A percentile compares a stretch with the other conserved stretches of the same genome.
phyloP scores from a whole-genome alignment of 2,888 invertebrate genomes.

The Philereme vetulata region DNA sequence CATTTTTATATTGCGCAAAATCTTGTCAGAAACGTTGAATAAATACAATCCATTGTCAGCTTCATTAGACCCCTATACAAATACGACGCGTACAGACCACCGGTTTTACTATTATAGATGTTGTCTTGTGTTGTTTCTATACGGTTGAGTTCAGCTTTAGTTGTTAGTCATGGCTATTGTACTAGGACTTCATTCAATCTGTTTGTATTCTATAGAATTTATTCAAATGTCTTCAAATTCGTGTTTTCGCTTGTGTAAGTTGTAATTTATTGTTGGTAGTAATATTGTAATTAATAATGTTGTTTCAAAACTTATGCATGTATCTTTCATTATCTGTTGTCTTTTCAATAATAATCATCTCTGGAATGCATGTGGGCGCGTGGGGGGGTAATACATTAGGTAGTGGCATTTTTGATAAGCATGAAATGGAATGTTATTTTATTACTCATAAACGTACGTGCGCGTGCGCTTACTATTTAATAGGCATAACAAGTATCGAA shows the following conservation, averaged over 20 bases:
- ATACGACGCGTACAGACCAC: constrained; percentile 21
- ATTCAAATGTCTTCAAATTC: constrained; percentile 5
- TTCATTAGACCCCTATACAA: neutral
- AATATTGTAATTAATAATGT: neutral
- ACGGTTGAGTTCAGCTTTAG: constrained; percentile 27
- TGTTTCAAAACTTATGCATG: constrained; percentile 16
- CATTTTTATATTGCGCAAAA: too few relatives aligned
- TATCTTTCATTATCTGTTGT: constrained; percentile 12
- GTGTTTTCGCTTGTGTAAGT: constrained; percentile 3
- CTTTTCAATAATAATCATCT: constrained; percentile 12
- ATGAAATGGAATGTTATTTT: constrained; percentile 4
- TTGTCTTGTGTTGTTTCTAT: constrained; percentile 54
- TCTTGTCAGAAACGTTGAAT: too few relatives aligned
- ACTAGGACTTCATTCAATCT: constrained; percentile 11
- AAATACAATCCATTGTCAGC: too few relatives aligned
- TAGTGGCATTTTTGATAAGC: constrained; percentile 13
- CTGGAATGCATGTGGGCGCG: constrained; percentile 22
- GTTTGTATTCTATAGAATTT: constrained; percentile 15
- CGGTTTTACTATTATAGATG: constrained; percentile 46
- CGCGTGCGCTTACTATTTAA: neutral
- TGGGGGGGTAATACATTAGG: constrained; percentile 9
- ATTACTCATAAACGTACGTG: neutral
- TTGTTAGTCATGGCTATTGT: constrained; percentile 12
- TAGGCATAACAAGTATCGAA: neutral
- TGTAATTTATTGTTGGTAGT: neutral